Conservation (phyloP, 1,140 invertebrate genomes). For the Heliconius hewitsoni region DNA sequence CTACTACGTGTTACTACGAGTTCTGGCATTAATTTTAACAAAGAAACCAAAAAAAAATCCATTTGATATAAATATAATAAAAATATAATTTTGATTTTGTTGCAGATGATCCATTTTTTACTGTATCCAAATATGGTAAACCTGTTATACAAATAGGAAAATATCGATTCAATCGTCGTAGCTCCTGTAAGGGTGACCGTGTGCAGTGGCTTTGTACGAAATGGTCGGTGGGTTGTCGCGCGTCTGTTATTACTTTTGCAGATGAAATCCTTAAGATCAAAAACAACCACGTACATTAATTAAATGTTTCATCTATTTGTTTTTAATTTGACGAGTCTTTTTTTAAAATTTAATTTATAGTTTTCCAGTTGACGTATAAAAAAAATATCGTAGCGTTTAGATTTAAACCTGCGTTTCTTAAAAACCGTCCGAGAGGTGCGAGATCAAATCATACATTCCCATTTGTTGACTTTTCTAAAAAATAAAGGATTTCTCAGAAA, state of each 20-base stretch:
- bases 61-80: background rate
- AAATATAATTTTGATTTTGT: background rate
- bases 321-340: background rate
- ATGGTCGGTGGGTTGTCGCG: constrained; percentile 37
- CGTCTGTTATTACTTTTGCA: constrained; percentile 37
- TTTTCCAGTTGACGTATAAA: too few relatives aligned
- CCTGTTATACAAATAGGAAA: constrained; percentile 44
- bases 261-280: constrained; percentile 31
- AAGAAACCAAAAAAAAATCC: too few relatives aligned
- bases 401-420: too few relatives aligned
- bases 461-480: too few relatives aligned
- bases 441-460: too few relatives aligned
- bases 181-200: constrained; percentile 16
- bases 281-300: constrained; percentile 31
- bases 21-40: too few relatives aligned
- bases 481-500: too few relatives aligned
- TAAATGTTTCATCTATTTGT: background rate
- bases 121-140: constrained; percentile 44
- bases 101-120: constrained; percentile 34
- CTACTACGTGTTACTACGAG: too few relatives aligned
- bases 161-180: constrained; percentile 38
- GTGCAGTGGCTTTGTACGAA: constrained; percentile 30
- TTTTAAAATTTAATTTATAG: too few relatives aligned
- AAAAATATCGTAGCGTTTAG: too few relatives aligned
- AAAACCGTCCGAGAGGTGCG: too few relatives aligned